Evolutionary conservation across 1,140 invertebrate species (phyloP), one percentile per base, ranked within the genome.

Genomic region (Temnothorax nylanderi): DNA sequence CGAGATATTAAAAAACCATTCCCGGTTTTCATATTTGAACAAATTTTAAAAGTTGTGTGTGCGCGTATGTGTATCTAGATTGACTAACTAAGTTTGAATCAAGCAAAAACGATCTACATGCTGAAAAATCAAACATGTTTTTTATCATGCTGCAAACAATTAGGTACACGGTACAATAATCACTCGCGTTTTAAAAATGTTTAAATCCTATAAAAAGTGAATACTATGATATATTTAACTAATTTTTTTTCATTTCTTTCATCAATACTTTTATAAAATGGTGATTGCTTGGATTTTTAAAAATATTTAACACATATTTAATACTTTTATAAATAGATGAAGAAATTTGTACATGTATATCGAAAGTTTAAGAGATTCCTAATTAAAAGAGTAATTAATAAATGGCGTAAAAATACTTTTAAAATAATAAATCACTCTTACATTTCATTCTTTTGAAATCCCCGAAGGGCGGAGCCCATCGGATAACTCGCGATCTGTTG

Each of bases 1-100:
- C 11, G 80, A 84, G 26, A 84, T 84, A 84, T 75, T 26, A 26
- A 84, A 44, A 84, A 84, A 74, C 44, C 41, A 84, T 60, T 84
- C 75, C 54, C 32, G n/a, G 58, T 41, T 74, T 62, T 84, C 4
- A 3, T 13, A 54, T 84, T 54, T 37, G n/a, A 0, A 84, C 37
- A 84, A 47, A 75, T 60, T 47, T 82, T 32, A 34, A 71, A 72
- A 44, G 37, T 32, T 72, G 26, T 26, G 21, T 34, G 49, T 7
- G 7, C 11, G 6, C 7, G 34, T 67, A 67, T n/a, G 13, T 5
- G 34, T 81, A 7, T 16, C 37, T 21, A 34, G 4, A 74, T 51
- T 49, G 78, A 74, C 26, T 74, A 49, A 34, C 5, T 10, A 21
- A 37, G 5, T 49, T 41, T 64, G 18, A 51, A 78, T 1, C 32